A percentile compares a stretch with the other conserved stretches of the same genome.
Conservation (phyloP, 2,113 vertebrate species). For the Andinoacara biseriatus region DNA sequence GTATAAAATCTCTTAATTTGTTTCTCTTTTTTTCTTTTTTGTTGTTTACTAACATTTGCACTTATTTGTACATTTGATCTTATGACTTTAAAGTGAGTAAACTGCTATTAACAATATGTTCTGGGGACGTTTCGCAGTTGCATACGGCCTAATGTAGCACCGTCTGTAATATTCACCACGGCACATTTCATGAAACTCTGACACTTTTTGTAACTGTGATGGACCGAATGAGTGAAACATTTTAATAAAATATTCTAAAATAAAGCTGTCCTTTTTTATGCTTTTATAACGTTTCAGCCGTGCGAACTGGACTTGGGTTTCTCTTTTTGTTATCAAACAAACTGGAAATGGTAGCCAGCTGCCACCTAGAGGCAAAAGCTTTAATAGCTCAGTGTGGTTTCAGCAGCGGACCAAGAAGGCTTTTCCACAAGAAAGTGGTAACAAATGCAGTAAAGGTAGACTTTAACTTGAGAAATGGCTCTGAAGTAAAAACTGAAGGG, state of each 20-base stretch:
- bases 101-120: neutral
- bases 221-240: constrained; percentile 34
- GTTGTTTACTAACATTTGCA: constrained; percentile 51
- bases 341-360: neutral
- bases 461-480: too few relatives aligned
- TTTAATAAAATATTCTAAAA: constrained; percentile 53
- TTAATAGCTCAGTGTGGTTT: neutral
- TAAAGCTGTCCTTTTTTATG: neutral
- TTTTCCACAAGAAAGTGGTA: neutral
- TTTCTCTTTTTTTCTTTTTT: constrained; percentile 24
- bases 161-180: neutral
- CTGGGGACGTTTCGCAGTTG: constrained; percentile 9
- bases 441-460: neutral
- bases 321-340: neutral
- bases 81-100: neutral
- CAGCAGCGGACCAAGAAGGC: too few relatives aligned
- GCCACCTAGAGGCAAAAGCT: neutral
- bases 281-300: neutral
- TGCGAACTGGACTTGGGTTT: neutral
- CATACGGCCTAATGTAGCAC: constrained; percentile 47
- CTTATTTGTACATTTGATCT: constrained; percentile 22
- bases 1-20: constrained; percentile 13
- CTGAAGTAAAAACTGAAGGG: too few relatives aligned
- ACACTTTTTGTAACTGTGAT: constrained; percentile 56
- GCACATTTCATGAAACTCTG: constrained; percentile 31